phyloP scores from a whole-genome alignment of 2,797 vertebrate genomes.

The Prionace glauca region DNA sequence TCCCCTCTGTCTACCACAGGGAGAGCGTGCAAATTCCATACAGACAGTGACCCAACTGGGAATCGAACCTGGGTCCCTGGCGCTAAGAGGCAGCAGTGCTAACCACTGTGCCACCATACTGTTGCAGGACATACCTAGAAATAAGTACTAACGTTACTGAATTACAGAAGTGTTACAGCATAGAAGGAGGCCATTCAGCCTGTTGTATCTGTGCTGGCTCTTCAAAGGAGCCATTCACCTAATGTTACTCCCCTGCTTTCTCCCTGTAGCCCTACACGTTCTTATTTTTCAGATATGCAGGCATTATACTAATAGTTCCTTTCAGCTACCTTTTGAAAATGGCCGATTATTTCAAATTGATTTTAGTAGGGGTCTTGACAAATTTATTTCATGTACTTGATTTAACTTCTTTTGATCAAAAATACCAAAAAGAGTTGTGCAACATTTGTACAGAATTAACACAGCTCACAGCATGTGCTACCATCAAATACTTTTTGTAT shows the following conservation, averaged over 20 bases:
- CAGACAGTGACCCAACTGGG: too few relatives aligned
- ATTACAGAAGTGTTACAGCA: too few relatives aligned
- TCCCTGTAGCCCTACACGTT: not conserved
- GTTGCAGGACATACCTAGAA: not conserved
- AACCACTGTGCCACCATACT: too few relatives aligned
- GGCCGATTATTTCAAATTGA: not conserved
- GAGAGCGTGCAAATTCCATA: too few relatives aligned
- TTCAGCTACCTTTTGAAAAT: not conserved
- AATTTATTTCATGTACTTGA: not conserved
- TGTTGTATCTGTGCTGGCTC: too few relatives aligned
- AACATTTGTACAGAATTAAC: not conserved
- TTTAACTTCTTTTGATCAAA: not conserved
- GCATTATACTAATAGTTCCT: not conserved
- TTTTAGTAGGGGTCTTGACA: not conserved
- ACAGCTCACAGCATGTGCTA: not conserved
- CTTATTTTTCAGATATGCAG: not conserved
- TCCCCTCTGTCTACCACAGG: too few relatives aligned
- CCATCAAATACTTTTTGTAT: not conserved
- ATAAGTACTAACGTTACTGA: not conserved
- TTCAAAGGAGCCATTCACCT: too few relatives aligned
- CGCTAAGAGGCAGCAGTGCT: too few relatives aligned
- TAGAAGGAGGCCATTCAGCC: not conserved
- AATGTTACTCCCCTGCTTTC: not conserved
- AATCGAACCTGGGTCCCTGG: too few relatives aligned
- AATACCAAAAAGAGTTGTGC: not conserved